Conservation (phyloP, 2,888 invertebrate genomes). For the Villa cingulata region DNA sequence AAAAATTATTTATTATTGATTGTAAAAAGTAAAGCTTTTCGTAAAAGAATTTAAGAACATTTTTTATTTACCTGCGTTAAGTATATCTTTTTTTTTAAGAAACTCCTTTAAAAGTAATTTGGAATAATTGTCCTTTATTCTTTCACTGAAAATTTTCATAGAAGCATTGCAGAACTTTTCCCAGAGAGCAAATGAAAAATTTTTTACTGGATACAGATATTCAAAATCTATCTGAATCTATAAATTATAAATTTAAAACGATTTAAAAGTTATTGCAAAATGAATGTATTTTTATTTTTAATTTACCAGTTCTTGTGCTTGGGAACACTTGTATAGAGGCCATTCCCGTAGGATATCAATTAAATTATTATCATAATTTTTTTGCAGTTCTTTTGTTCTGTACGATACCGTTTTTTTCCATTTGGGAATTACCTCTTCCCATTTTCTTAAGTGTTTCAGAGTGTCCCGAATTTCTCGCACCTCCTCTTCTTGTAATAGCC, state of each 20-base stretch:
- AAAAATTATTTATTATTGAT: no score
- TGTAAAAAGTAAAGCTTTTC: no score
- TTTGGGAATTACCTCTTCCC: neutral
- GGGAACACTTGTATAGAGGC: constrained; percentile 1
- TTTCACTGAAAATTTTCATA: neutral
- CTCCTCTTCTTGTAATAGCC: neutral
- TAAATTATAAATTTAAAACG: neutral
- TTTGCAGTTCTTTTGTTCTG: neutral
- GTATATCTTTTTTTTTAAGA: neutral
- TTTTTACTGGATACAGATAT: neutral
- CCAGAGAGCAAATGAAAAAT: neutral
- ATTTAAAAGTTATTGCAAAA: neutral
- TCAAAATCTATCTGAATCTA: constrained; percentile 1
- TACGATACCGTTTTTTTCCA: neutral
- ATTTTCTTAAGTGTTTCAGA: neutral
- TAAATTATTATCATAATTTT: neutral
- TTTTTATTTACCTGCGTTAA: neutral
- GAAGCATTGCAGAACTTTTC: neutral
- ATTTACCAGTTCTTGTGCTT: constrained; percentile 2
- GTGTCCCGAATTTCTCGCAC: neutral
- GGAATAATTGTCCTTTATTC: neutral
- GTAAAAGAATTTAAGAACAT: neutral
- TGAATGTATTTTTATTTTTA: neutral
- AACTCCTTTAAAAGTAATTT: neutral
- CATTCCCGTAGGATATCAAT: neutral